A percentile compares a stretch with the other conserved stretches of the same genome.
Conservation (phyloP, 2,888 invertebrate species). For the Monopis laevigella region DNA sequence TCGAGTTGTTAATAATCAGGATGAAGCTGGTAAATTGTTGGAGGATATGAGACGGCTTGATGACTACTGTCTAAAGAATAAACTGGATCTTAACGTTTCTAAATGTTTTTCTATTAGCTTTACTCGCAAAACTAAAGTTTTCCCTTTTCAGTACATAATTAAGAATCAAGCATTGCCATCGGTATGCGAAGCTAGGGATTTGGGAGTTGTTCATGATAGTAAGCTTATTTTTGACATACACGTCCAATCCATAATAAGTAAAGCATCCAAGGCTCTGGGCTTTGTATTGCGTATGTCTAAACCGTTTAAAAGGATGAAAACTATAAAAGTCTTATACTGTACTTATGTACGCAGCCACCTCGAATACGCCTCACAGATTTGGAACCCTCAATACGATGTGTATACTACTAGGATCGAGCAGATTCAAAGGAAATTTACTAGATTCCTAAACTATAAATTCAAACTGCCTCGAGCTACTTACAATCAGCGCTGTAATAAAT, state of each 20-base stretch:
- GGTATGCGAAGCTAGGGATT: not conserved
- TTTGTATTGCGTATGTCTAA: conserved; percentile 2
- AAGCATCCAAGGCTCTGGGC: not conserved
- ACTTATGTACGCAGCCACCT: no score
- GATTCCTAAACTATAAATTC: no score
- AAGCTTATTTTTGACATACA: conserved; percentile 1
- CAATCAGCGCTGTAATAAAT: no score
- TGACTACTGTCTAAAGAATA: conserved; percentile 1
- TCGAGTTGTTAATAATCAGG: not conserved
- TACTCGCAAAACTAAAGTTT: not conserved
- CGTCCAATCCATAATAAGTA: not conserved
- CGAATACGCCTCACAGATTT: no score
- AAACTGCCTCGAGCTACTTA: no score
- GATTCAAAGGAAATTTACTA: no score
- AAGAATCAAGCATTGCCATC: not conserved
- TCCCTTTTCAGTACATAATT: not conserved
- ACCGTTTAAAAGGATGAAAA: no score
- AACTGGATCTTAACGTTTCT: conserved; percentile 3
- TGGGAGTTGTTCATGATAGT: not conserved
- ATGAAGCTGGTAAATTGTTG: not conserved
- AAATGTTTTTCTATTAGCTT: conserved; percentile 2
- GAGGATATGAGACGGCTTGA: not conserved
- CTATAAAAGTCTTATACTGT: no score
- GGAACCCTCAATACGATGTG: no score
- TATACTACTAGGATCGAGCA: no score